These are phyloP conservation scores for Mesopsocus fuscifrons DNA, from an alignment of 2,888 invertebrate species.

Conservation along the genomic window DNA sequence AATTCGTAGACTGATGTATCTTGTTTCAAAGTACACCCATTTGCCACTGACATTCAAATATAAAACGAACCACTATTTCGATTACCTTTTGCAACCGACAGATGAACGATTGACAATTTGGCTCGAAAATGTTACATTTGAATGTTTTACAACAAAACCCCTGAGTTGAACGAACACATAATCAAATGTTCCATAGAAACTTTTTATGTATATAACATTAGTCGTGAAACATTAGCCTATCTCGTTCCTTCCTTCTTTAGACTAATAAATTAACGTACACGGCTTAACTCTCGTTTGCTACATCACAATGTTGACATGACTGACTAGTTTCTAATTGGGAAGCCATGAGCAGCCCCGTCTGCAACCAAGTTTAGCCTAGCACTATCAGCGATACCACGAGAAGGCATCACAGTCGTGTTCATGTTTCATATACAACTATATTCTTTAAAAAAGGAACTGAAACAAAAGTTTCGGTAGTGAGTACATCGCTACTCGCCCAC, in stretches of 20 bases:
- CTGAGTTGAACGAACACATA: slow-evolving; percentile 8
- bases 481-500: too few relatives aligned
- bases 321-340: neutral
- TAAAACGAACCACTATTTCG: neutral
- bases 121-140: neutral
- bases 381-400: too few relatives aligned
- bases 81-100: neutral
- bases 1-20: neutral
- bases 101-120: neutral
- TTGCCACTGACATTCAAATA: neutral
- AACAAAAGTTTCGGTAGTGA: too few relatives aligned
- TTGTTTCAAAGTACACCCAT: neutral
- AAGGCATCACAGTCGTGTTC: too few relatives aligned
- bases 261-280: neutral
- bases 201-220: neutral
- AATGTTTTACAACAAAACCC: slow-evolving; percentile 9
- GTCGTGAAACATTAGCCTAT: slow-evolving; percentile 1
- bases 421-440: too few relatives aligned
- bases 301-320: neutral
- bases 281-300: neutral
- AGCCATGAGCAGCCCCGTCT: too few relatives aligned
- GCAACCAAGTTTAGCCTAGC: too few relatives aligned
- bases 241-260: neutral
- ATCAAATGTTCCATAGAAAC: slow-evolving; percentile 5
- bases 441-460: too few relatives aligned